Percentiles rank a stretch among this genome's conserved stretches.
These are phyloP conservation scores for Chiroxiphia lanceolata DNA, from an alignment of 2,797 vertebrate genomes.

Conservation along the genomic window DNA sequence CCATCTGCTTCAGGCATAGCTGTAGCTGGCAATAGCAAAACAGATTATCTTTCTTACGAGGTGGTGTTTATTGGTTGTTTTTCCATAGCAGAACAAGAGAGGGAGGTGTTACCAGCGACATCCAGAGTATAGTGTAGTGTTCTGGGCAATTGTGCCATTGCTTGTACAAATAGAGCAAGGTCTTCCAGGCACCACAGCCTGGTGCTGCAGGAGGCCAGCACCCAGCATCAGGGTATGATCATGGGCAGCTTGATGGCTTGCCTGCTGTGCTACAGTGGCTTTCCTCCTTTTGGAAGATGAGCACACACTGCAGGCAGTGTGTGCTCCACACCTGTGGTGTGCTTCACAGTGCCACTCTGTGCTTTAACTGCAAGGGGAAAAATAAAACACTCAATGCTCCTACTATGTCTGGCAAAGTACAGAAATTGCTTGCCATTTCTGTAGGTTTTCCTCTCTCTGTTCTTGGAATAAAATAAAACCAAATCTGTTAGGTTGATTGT, in stretches of 20 bases:
- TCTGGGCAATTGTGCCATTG: not conserved
- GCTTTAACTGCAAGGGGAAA: not conserved
- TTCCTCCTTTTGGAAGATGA: not conserved
- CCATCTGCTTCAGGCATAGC: not conserved
- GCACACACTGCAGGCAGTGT: not conserved
- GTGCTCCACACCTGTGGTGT: fast-evolving
- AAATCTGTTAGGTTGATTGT: not conserved
- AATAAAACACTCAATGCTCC: not conserved
- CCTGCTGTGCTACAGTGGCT: not conserved
- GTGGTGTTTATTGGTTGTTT: not conserved
- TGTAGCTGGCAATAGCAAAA: not conserved
- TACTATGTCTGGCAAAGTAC: not conserved
- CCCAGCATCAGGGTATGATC: not conserved
- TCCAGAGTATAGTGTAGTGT: fast-evolving
- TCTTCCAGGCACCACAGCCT: not conserved
- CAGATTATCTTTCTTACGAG: not conserved
- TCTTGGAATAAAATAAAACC: not conserved
- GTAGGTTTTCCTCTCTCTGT: not conserved
- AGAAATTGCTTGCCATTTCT: not conserved
- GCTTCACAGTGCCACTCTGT: not conserved
- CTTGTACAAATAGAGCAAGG: not conserved
- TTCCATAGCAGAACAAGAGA: not conserved
- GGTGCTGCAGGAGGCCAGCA: not conserved
- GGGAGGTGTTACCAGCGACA: not conserved
- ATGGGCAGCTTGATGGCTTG: not conserved